Base-by-base conservation (phyloP, 2,113 vertebrate genomes). In the Periophthalmus modestus region DNA sequence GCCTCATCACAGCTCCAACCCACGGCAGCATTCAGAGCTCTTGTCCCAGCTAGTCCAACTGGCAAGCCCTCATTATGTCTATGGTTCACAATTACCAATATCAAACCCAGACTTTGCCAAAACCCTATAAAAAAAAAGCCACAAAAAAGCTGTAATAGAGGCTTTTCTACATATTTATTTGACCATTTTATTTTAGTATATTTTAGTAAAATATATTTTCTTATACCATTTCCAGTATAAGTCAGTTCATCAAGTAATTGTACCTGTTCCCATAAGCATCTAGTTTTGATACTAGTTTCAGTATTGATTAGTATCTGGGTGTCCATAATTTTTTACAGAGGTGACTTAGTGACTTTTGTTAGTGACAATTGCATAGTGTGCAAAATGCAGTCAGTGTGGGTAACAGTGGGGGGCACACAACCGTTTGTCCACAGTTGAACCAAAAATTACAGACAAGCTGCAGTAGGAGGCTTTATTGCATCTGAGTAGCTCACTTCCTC, bases 401-500 rank as follows among this genome's bases (percentile, higher is more conserved):
- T 72, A 48, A 68, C 73, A 58, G 73, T 12, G 81, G 82, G 75
- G 88, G 80, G 18, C 69, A 72, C 83, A 68, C 69, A 80, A 84
- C 85, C 77, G 70, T 73, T 59, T 73, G 73, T 87, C 91, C 88
- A 79, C 57, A 57, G 75, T 79, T 75, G 69, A 81, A 78, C 73
- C 62, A 23, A 84, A 92, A 93, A 93, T 92, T 92, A 91, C 85
- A 94, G 84, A 65, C 80, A 66, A 88, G 71, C 83, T 65, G 69
- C 78, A 80, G 78, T 75, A 86, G 77, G 19, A 24, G 50, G 47
- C 77, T 85, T 93, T 91, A 90, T 88, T 91, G 89, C 89, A 90
- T 90, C 85, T 92, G 91, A 93, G 91, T 89, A 82, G 82, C 86
- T 88, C 79, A 88, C 88, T 75, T 92, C 93, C 93, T 89, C 83